phyloP scores from a whole-genome alignment of 2,888 invertebrate genomes.

The Clitarchus hookeri region DNA sequence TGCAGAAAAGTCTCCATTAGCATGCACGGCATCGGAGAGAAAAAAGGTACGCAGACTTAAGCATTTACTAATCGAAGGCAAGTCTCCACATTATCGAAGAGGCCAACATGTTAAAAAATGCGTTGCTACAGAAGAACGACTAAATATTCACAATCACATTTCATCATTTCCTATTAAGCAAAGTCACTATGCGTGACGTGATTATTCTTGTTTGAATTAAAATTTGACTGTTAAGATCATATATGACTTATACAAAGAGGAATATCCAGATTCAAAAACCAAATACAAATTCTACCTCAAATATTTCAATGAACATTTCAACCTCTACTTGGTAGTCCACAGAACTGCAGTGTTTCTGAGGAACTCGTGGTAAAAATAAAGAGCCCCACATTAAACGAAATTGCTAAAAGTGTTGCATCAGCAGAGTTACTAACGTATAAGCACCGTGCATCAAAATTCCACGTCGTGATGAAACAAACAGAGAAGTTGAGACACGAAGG shows the following conservation, averaged over 20 bases:
- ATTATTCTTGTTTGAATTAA: too few relatives aligned
- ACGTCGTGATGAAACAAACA: background rate
- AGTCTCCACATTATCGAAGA: slow-evolving; percentile 15
- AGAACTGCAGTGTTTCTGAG: background rate
- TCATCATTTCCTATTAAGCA: too few relatives aligned
- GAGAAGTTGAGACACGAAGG: background rate
- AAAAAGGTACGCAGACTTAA: slow-evolving; percentile 18
- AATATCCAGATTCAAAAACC: background rate
- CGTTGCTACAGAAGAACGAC: slow-evolving; percentile 10
- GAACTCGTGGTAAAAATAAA: background rate
- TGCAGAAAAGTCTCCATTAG: slow-evolving; percentile 12
- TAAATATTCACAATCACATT: too few relatives aligned
- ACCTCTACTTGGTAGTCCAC: background rate
- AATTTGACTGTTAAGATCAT: too few relatives aligned
- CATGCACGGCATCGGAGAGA: slow-evolving; percentile 21
- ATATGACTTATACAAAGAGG: too few relatives aligned
- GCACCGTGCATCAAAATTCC: background rate
- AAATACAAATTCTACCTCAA: background rate
- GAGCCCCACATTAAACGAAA: background rate
- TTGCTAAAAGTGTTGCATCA: background rate
- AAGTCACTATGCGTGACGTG: too few relatives aligned
- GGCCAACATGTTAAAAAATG: slow-evolving; percentile 22
- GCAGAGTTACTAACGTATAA: background rate
- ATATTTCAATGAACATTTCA: background rate
- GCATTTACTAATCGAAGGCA: slow-evolving; percentile 17